phyloP scores from a whole-genome alignment of 2,888 invertebrate genomes.

The Drosophila setosimentum region DNA sequence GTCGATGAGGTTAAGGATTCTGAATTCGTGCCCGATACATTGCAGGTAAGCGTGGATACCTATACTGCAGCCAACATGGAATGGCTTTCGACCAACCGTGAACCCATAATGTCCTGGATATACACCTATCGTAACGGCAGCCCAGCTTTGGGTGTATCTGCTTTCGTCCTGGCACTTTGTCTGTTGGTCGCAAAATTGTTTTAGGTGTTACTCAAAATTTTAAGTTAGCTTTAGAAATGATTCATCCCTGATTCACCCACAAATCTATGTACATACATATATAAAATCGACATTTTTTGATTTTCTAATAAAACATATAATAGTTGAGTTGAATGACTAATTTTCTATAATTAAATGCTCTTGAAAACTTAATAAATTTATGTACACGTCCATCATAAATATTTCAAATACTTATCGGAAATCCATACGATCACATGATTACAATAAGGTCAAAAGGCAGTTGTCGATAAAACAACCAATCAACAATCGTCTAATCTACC shows the following conservation, averaged over 20 bases:
- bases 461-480: constrained; percentile 34
- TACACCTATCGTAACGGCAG: constrained; percentile 49
- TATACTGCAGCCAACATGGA: constrained; percentile 66
- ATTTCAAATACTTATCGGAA: constrained; percentile 37
- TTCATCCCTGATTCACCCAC: background rate
- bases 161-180: constrained; percentile 49
- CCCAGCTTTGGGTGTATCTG: constrained; percentile 55
- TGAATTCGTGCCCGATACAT: constrained; percentile 39
- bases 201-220: constrained; percentile 40
- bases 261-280: background rate
- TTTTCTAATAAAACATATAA: constrained; percentile 39
- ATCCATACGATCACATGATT: constrained; percentile 39
- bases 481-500: constrained; percentile 31
- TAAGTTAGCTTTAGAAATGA: constrained; percentile 44
- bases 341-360: background rate
- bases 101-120: constrained; percentile 77
- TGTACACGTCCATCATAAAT: constrained; percentile 35
- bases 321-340: constrained; percentile 2
- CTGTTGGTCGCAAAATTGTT: constrained; percentile 56
- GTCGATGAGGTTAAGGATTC: constrained; percentile 68
- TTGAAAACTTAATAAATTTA: constrained; percentile 3
- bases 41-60: constrained; percentile 64
- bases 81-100: constrained; percentile 80
- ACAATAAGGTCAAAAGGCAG: constrained; percentile 15
- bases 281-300: background rate